Evolutionary conservation across 1,140 invertebrate genomes (phyloP).

Genomic region (Myzus persicae): DNA sequence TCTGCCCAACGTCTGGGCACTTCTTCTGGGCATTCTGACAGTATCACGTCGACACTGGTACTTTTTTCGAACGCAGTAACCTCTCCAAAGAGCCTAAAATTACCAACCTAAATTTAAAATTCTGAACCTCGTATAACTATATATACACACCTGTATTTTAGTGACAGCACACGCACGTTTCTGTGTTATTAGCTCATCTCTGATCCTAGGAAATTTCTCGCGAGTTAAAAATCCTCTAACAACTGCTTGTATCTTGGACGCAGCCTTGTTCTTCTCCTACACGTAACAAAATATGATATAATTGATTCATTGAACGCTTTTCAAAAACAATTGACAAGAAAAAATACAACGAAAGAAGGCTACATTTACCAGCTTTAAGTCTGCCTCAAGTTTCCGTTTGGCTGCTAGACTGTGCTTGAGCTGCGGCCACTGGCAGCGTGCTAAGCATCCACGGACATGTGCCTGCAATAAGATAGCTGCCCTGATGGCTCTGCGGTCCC

Average conservation of each 20-base stretch:
- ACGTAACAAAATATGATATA: not conserved
- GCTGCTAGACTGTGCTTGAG: not conserved
- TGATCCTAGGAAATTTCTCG: not conserved
- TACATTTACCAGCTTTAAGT: not conserved
- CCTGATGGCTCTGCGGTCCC: slow-evolving; percentile 61
- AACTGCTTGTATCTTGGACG: slow-evolving; percentile 20
- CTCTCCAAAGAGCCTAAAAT: slow-evolving; percentile 70
- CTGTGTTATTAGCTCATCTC: not conserved
- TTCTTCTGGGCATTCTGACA: slow-evolving; percentile 58
- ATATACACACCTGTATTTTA: slow-evolving; percentile 33
- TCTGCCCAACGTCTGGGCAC: slow-evolving; percentile 60
- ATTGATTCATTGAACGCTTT: not conserved
- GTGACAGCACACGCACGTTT: not conserved
- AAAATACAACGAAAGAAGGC: not conserved
- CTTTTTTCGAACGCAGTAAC: slow-evolving; percentile 67
- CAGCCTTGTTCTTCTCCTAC: slow-evolving; percentile 4
- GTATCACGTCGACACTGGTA: slow-evolving; percentile 27
- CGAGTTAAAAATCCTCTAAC: slow-evolving; percentile 32
- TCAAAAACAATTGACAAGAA: not conserved
- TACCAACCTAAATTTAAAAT: not conserved
- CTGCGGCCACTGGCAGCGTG: not conserved
- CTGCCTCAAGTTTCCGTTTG: not conserved
- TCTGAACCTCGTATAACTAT: not conserved
- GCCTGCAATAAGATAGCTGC: not conserved
- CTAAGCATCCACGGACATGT: not conserved